Conservation (phyloP, 2,113 vertebrate species). For the Psephotus haematonotus region DNA sequence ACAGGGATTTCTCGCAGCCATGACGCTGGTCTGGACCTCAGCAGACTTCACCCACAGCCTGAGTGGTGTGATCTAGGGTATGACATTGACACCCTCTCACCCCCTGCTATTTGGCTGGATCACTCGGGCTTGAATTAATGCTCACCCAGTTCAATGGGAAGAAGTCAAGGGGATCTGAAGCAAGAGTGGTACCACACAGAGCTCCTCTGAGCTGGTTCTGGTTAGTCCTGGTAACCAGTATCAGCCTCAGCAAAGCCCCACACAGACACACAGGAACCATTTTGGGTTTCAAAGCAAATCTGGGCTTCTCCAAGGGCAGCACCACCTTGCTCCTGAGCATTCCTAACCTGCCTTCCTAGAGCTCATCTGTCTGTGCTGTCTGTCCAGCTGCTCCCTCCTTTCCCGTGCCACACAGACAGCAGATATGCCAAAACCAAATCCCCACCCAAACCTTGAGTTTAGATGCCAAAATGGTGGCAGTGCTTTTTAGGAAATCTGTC, state of each 20-base stretch:
- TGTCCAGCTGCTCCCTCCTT: neutral
- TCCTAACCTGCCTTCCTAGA: neutral
- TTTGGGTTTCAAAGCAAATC: neutral
- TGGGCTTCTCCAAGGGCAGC: neutral
- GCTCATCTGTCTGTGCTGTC: neutral
- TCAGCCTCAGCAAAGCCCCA: neutral
- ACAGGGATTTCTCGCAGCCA: neutral
- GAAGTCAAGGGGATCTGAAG: neutral
- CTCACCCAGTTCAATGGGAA: neutral
- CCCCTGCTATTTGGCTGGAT: neutral
- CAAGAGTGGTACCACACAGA: rapidly evolving
- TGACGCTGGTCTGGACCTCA: rapidly evolving
- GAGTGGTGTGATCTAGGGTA: rapidly evolving
- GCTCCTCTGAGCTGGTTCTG: neutral
- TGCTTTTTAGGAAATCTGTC: neutral
- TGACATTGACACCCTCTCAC: rapidly evolving
- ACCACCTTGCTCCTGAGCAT: rapidly evolving
- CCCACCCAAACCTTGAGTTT: neutral
- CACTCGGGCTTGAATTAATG: neutral
- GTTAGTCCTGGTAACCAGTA: neutral
- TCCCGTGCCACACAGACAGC: neutral
- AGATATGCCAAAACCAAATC: neutral
- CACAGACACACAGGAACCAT: rapidly evolving
- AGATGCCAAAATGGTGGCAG: neutral
- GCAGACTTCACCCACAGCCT: neutral